Evolutionary conservation across 2,113 vertebrate genomes (phyloP).

Genomic region (Plotosus lineatus): DNA sequence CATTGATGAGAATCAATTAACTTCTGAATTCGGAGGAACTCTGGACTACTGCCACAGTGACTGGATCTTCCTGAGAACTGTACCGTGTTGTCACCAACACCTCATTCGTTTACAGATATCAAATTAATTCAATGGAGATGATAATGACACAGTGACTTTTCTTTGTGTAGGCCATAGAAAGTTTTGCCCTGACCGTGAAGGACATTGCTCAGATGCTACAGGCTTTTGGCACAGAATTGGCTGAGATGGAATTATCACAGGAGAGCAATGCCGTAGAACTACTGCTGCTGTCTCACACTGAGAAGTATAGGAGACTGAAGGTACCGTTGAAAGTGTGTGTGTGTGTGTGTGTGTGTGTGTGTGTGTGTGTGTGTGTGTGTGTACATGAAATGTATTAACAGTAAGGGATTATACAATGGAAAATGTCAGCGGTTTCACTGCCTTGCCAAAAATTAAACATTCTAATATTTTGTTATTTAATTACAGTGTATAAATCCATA

Average conservation of each 20-base stretch:
- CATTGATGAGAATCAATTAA: constrained; percentile 92
- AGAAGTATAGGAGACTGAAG: constrained; percentile 90
- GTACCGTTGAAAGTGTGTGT: constrained; percentile 63
- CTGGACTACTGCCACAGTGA: constrained; percentile 93
- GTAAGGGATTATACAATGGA: background rate
- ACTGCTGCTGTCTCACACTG: constrained; percentile 80
- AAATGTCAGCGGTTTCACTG: background rate
- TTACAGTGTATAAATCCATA: too few relatives aligned
- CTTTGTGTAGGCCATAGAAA: constrained; percentile 87
- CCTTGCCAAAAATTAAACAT: too few relatives aligned
- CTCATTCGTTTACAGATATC: background rate
- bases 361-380: background rate
- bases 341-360: background rate
- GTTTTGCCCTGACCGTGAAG: constrained; percentile 94
- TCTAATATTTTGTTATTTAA: too few relatives aligned
- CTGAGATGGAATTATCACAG: constrained; percentile 82
- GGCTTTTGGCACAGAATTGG: constrained; percentile 89
- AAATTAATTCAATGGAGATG: background rate
- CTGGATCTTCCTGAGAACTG: constrained; percentile 95
- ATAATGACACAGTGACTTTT: background rate
- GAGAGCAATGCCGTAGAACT: constrained; percentile 79
- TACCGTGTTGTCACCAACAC: constrained; percentile 60
- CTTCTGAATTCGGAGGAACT: constrained; percentile 93
- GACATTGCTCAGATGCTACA: constrained; percentile 96
- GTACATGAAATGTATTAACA: background rate